A percentile compares a stretch with the other conserved stretches of the same genome.
Conservation (phyloP, 2,888 invertebrate genomes). For the Parapristionchus giblindavisi region DNA sequence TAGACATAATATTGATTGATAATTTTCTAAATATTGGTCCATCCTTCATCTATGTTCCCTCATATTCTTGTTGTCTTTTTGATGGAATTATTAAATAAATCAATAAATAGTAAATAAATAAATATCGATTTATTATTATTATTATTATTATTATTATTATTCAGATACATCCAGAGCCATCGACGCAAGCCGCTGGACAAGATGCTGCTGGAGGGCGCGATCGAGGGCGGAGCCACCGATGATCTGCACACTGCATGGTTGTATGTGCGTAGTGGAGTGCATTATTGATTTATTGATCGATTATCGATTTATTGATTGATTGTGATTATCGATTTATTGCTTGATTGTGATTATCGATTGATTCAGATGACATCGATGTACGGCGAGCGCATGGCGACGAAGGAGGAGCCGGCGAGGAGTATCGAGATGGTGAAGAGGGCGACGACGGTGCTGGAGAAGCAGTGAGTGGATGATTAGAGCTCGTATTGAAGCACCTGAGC, state of each 20-base stretch:
- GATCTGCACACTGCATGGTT: conserved; percentile 17
- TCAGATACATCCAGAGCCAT: conserved; percentile 30
- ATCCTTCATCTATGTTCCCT: too few relatives aligned
- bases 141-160: background rate
- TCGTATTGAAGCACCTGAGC: too few relatives aligned
- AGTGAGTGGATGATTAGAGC: background rate
- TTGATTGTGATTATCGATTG: background rate
- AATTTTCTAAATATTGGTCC: background rate
- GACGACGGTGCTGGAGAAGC: conserved; percentile 22
- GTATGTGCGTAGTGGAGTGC: background rate
- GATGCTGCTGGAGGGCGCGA: conserved; percentile 49
- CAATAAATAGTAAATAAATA: too few relatives aligned
- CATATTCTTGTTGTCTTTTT: too few relatives aligned
- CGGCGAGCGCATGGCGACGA: conserved; percentile 10
- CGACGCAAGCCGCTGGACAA: conserved; percentile 39
- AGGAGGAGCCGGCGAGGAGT: conserved; percentile 32
- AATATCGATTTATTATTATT: too few relatives aligned
- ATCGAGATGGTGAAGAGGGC: conserved; percentile 34
- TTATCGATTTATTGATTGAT: background rate
- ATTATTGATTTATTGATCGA: background rate
- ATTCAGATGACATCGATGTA: conserved; percentile 23
- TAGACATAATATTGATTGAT: background rate
- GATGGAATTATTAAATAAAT: too few relatives aligned
- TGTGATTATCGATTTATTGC: background rate
- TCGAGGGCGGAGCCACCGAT: conserved; percentile 39